phyloP scores from a whole-genome alignment of 2,888 invertebrate species.

The Omphaloscelis lunosa region DNA sequence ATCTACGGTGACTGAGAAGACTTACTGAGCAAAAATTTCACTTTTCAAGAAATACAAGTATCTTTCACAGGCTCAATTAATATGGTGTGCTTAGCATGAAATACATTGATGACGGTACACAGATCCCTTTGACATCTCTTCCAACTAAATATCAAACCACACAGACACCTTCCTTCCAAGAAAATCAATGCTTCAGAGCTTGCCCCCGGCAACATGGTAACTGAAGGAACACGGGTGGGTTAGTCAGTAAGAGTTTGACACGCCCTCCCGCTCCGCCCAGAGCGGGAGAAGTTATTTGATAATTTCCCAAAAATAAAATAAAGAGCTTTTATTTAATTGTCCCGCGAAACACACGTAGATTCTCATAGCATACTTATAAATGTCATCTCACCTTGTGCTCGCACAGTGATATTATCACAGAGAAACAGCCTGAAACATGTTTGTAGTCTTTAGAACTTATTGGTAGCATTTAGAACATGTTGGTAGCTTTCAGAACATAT shows the following conservation, averaged over 20 bases:
- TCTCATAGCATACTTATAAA: neutral
- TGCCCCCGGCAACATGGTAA: too few species aligned
- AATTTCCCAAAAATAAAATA: too few species aligned
- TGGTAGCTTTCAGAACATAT: neutral
- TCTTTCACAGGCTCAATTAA: neutral
- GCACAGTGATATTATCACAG: slow-evolving; percentile 5
- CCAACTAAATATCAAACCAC: neutral
- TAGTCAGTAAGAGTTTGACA: too few species aligned
- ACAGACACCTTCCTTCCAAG: neutral
- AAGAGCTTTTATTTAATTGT: too few species aligned
- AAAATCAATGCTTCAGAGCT: neutral
- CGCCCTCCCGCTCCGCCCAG: too few species aligned
- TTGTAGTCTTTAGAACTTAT: neutral
- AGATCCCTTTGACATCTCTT: neutral
- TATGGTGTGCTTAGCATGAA: neutral
- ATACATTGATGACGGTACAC: neutral
- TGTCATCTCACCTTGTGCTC: neutral
- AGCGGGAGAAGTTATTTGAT: too few species aligned
- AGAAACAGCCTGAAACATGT: neutral
- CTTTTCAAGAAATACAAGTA: neutral
- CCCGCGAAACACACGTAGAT: neutral
- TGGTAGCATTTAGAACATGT: neutral
- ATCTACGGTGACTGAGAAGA: too few species aligned
- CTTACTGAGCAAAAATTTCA: neutral
- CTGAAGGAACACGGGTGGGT: too few species aligned